Conservation (phyloP, 2,888 invertebrate species). For the Meliscaeva auricollis region DNA sequence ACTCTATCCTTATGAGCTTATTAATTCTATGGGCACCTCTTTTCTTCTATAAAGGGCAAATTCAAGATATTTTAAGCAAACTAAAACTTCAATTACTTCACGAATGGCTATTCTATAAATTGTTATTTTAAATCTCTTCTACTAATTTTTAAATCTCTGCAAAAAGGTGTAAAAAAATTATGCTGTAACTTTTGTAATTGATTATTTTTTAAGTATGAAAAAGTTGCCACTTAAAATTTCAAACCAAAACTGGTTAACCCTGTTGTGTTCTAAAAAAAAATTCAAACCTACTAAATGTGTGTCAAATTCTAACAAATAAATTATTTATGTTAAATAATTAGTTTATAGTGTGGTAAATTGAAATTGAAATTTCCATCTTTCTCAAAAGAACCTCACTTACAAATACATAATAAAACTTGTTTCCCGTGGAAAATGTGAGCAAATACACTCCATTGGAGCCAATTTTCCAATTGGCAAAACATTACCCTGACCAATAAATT, state of each 20-base stretch:
- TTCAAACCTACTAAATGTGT: slow-evolving; percentile 40
- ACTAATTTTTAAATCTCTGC: too few relatives aligned
- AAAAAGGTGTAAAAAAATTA: too few relatives aligned
- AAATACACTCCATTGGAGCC: slow-evolving; percentile 46
- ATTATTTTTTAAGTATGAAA: neutral
- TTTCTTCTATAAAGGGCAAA: too few relatives aligned
- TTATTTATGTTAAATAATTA: slow-evolving; percentile 67
- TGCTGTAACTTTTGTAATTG: too few relatives aligned
- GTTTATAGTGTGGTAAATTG: slow-evolving; percentile 66
- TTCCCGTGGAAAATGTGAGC: slow-evolving; percentile 15
- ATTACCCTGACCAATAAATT: slow-evolving; percentile 58
- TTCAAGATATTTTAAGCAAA: too few relatives aligned
- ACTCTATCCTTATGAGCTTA: too few relatives aligned
- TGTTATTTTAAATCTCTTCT: too few relatives aligned
- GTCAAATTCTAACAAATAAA: slow-evolving; percentile 55
- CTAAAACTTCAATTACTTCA: too few relatives aligned
- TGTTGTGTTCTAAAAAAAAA: neutral
- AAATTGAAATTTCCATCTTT: slow-evolving; percentile 58
- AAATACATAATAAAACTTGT: slow-evolving; percentile 36
- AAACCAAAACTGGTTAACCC: slow-evolving; percentile 34
- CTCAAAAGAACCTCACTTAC: neutral
- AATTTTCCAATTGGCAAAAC: slow-evolving; percentile 63
- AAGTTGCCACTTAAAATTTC: slow-evolving; percentile 5
- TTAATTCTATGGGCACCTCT: too few relatives aligned
- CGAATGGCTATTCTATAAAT: too few relatives aligned